A percentile compares a stretch with the other conserved stretches of the same genome.
Evolutionary conservation across 2,888 invertebrate species (phyloP).

Genomic region (Blera fallax): DNA sequence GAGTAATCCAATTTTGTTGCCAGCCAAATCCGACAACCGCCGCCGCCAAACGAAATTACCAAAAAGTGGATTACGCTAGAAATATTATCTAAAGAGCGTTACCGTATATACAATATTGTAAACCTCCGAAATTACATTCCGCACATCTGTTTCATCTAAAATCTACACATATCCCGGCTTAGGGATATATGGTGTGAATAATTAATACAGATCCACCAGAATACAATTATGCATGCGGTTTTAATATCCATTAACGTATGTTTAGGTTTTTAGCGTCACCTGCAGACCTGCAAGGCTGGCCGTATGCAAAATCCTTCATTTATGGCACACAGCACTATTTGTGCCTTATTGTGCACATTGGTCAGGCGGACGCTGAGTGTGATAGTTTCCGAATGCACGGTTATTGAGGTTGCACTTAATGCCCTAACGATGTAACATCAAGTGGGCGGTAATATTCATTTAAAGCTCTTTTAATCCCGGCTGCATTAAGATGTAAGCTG

Average conservation of each 20-base stretch:
- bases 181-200: conserved; percentile 56
- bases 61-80: conserved; percentile 59
- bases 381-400: conserved; percentile 11
- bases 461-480: conserved; percentile 69
- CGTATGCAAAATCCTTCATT: conserved; percentile 50
- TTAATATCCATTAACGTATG: conserved; percentile 73
- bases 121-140: conserved; percentile 61
- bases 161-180: conserved; percentile 4
- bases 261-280: conserved; percentile 70
- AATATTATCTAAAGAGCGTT: conserved; percentile 56
- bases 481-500: conserved; percentile 68
- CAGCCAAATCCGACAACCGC: background rate
- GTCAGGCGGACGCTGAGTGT: background rate
- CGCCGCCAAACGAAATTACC: conserved; percentile 47
- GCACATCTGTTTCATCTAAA: conserved; percentile 65
- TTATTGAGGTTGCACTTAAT: conserved; percentile 66
- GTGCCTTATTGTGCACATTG: conserved; percentile 64
- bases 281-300: conserved; percentile 36
- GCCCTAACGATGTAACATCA: conserved; percentile 69
- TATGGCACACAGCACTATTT: conserved; percentile 45
- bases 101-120: conserved; percentile 47
- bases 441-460: conserved; percentile 73
- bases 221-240: conserved; percentile 73
- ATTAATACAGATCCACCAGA: conserved; percentile 70
- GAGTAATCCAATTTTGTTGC: too few relatives aligned